Base-by-base conservation (phyloP, 2,888 invertebrate genomes). In the Athetis lepigone region DNA sequence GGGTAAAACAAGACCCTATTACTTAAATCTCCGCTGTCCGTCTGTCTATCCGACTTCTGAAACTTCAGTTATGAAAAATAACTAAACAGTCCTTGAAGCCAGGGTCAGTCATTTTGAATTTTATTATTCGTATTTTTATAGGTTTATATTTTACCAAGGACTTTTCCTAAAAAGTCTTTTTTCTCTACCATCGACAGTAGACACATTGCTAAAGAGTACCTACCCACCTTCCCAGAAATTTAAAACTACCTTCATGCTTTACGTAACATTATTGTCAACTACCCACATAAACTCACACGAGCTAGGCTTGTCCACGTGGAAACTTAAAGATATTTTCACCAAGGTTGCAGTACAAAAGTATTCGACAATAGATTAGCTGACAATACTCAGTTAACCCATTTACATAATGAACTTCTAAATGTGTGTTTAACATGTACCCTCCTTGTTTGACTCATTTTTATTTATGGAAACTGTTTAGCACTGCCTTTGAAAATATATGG, bases 371-470 rank as follows among this genome's bases (percentile, higher is more conserved):
- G 33, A 57, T 66, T 39, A 37, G 64, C 42, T 70, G 57, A 70
- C 50, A 56, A 52, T 59, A 42, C 25, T 43, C 54, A 57, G 65
- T 16, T 40, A 61, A 71, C 58, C 61, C 33, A 74, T 71, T 74
- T 76, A 49, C 72, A 76, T 76, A 77, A 67, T 72, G 58, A 62
- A 52, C 42, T 49, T 45, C 54, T 51, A 18, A 71, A 62, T 61
- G 62, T 57, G 45, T 62, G 25, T 50, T 62, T 57, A 57, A 62
- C 71, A 71, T 62, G 75, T 64, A 56, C 23, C 61, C 40, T 40
- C 5, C 33, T 23, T 45, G 29, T 27, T 67, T 57, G 29, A 36
- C 47, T 60, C 8, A 27, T 5, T 18, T 43, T 55, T 39, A 46
- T 45, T 52, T 54, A 5, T 18, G 25, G n/a, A 50, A 40, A 33